Evolutionary conservation across 2,797 vertebrate genomes (phyloP).

Genomic region (Capromys pilorides): DNA sequence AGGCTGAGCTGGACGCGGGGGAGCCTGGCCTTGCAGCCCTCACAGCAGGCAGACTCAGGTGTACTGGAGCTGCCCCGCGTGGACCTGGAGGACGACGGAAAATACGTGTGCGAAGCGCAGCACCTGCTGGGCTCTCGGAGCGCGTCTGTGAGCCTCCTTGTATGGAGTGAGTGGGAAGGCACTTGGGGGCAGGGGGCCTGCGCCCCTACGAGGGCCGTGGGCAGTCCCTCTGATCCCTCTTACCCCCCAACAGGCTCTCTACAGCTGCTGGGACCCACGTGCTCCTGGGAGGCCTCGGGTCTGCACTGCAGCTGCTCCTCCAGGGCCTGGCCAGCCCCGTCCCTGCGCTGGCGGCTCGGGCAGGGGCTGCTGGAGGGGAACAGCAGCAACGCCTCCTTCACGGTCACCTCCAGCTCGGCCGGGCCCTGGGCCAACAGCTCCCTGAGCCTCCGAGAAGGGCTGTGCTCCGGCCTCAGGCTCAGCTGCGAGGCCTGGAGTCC

Average conservation of each 20-base stretch:
- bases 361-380: background rate
- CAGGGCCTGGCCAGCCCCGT: rapidly evolving
- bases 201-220: too few relatives aligned
- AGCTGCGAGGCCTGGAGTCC: background rate
- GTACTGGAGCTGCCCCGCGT: background rate
- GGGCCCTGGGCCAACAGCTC: constrained; percentile 1
- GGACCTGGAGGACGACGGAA: background rate
- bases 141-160: background rate
- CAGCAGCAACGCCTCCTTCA: background rate
- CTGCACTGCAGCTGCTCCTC: constrained; percentile 20
- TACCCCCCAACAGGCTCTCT: background rate
- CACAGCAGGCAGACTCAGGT: rapidly evolving
- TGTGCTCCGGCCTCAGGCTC: background rate
- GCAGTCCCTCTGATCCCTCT: background rate
- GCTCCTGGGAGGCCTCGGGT: background rate
- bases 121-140: background rate
- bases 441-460: background rate
- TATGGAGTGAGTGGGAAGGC: constrained; percentile 36
- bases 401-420: rapidly evolving
- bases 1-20: background rate
- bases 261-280: background rate
- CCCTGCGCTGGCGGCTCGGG: background rate
- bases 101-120: constrained; percentile 7
- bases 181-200: rapidly evolving
- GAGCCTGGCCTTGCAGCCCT: background rate